Percentiles rank a stretch among this genome's conserved stretches.
These are phyloP conservation scores for Agonum fuliginosum DNA, from an alignment of 2,888 invertebrate genomes.

Conservation along the genomic window DNA sequence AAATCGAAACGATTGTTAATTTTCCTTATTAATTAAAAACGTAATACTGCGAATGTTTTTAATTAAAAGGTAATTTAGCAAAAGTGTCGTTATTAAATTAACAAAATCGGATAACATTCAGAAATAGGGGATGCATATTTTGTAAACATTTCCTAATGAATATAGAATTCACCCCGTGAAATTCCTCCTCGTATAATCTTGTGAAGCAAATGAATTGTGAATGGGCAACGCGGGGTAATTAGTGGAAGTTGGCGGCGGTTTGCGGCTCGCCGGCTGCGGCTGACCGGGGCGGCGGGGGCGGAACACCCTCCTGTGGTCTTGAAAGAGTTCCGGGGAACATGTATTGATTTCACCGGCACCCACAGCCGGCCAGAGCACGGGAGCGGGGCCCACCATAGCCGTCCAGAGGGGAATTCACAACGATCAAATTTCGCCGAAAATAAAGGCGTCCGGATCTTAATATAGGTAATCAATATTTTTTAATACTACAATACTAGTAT, in stretches of 20 bases:
- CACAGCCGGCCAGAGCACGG: constrained; percentile 4
- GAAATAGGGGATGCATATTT: no score
- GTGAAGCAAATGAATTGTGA: constrained; percentile 9
- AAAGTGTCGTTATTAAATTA: no score
- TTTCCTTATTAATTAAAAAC: no score
- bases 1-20: no score
- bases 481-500: no score
- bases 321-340: constrained; percentile 59
- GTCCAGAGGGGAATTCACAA: not conserved
- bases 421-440: not conserved
- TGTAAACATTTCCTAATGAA: no score
- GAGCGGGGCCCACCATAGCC: constrained; percentile 37
- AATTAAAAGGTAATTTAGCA: no score
- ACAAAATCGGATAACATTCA: no score
- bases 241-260: constrained; percentile 28
- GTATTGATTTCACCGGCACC: constrained; percentile 56
- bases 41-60: no score
- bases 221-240: constrained; percentile 13
- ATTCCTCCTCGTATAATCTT: constrained; percentile 1
- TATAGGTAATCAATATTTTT: no score
- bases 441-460: no score
- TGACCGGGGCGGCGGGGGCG: constrained; percentile 13
- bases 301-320: constrained; percentile 49
- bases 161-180: no score
- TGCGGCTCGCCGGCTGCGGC: constrained; percentile 34